Conservation (phyloP, 1,140 invertebrate genomes). For the Akabosia matsudoensis region DNA sequence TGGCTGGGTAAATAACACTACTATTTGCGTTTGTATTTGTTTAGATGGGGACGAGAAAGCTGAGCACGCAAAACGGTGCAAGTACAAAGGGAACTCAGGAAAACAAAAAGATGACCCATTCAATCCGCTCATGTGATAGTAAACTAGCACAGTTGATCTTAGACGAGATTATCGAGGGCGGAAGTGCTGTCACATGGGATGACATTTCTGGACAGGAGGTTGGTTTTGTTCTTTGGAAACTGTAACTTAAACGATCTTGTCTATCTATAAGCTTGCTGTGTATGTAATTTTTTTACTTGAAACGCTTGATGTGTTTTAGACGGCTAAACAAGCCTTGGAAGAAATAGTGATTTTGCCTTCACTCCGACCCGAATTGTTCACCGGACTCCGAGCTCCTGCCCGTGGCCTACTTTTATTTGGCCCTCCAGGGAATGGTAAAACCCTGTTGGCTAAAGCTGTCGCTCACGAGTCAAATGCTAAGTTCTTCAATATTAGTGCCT, state of each 20-base stretch:
- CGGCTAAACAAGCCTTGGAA: slow-evolving; percentile 90
- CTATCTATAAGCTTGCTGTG: background rate
- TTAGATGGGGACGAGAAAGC: slow-evolving; percentile 27
- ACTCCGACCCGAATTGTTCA: slow-evolving; percentile 91
- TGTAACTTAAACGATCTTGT: background rate
- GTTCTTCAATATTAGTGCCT: slow-evolving; percentile 96
- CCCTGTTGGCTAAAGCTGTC: slow-evolving; percentile 82
- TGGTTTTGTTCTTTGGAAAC: slow-evolving; percentile 21
- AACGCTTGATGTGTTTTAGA: slow-evolving; percentile 54
- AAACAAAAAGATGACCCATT: slow-evolving; percentile 51
- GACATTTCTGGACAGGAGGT: slow-evolving; percentile 88
- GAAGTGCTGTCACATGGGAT: slow-evolving; percentile 80
- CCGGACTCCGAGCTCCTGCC: slow-evolving; percentile 83
- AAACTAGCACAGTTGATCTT: slow-evolving; percentile 79
- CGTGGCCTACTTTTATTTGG: slow-evolving; percentile 75
- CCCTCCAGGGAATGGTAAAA: slow-evolving; percentile 64
- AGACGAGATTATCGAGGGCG: slow-evolving; percentile 73
- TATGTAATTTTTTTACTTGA: slow-evolving; percentile 27
- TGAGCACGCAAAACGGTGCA: background rate
- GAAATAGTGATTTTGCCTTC: slow-evolving; percentile 97
- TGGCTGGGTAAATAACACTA: background rate
- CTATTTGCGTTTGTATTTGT: background rate
- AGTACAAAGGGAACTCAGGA: slow-evolving; percentile 38
- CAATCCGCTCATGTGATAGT: slow-evolving; percentile 61
- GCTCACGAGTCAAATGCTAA: slow-evolving; percentile 86